Percentiles rank a stretch among this genome's conserved stretches.
phyloP scores from a whole-genome alignment of 2,888 invertebrate genomes.

The Camptogramma bilineatum region DNA sequence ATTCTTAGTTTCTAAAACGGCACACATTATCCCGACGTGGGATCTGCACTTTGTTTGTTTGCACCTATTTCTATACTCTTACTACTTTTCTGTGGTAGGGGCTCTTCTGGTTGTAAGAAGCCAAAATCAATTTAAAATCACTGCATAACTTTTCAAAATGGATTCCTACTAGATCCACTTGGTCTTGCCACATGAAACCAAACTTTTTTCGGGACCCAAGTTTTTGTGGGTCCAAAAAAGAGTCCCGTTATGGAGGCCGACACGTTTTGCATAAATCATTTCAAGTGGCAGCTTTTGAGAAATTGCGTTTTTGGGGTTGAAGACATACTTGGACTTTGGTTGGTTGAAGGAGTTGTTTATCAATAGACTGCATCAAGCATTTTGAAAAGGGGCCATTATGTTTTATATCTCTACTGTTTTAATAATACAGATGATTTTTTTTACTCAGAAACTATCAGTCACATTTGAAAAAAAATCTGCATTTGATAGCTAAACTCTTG shows the following conservation, averaged over 20 bases:
- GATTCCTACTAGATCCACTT: constrained; percentile 40
- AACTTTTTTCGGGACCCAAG: constrained; percentile 46
- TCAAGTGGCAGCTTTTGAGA: constrained; percentile 62
- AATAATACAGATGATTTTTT: too few relatives aligned
- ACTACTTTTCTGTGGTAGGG: too few relatives aligned
- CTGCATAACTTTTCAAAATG: constrained; percentile 33
- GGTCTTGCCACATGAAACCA: constrained; percentile 44
- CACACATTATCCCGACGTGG: too few relatives aligned
- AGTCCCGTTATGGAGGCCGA: constrained; percentile 74
- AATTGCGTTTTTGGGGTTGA: constrained; percentile 50
- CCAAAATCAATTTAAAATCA: not conserved
- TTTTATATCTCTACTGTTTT: too few relatives aligned
- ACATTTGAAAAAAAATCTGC: too few relatives aligned
- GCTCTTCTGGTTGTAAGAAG: not conserved
- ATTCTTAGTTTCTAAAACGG: too few relatives aligned
- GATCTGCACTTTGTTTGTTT: too few relatives aligned
- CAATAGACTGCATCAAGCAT: not conserved
- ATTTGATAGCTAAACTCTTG: too few relatives aligned
- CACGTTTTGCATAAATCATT: constrained; percentile 79
- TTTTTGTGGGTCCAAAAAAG: constrained; percentile 54
- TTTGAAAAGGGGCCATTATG: not conserved
- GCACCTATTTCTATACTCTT: too few relatives aligned
- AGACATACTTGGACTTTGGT: constrained; percentile 5
- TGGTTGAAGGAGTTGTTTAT: constrained; percentile 1
- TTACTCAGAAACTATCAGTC: too few relatives aligned